phyloP scores from a whole-genome alignment of 2,113 vertebrate species.

The Zosterops hypoxanthus region DNA sequence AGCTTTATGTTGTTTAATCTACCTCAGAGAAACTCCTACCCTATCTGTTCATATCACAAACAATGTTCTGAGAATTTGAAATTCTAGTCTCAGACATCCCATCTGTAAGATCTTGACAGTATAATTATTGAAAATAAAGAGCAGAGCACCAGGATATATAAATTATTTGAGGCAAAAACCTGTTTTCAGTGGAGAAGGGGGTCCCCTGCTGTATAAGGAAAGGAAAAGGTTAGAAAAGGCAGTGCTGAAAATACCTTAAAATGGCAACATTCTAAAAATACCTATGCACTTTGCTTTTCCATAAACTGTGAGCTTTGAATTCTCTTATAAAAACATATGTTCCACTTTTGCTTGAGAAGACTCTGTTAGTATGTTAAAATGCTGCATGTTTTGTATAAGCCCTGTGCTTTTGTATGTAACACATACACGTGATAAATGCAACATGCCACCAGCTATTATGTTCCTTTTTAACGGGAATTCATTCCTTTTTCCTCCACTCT shows the following conservation, averaged over 20 bases:
- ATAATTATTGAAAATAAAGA: not conserved
- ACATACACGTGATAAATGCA: not conserved
- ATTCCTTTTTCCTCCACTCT: not conserved
- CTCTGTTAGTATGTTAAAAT: not conserved
- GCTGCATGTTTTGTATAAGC: not conserved
- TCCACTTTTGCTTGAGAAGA: not conserved
- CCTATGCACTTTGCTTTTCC: not conserved
- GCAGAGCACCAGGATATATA: not conserved
- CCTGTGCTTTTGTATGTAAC: not conserved
- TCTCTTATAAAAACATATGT: not conserved
- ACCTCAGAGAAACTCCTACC: not conserved
- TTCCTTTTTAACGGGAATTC: not conserved
- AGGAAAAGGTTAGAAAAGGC: not conserved
- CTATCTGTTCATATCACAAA: not conserved
- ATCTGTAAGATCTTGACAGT: not conserved
- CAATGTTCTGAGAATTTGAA: not conserved
- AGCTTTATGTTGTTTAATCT: not conserved
- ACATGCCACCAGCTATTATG: not conserved
- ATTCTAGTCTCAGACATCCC: not conserved
- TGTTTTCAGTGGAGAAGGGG: not conserved
- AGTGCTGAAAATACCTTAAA: not conserved
- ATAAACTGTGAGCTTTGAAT: not conserved
- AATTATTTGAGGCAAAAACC: not conserved
- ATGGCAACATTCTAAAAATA: slow-evolving; percentile 18
- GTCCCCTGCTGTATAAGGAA: not conserved